Evolutionary conservation across 2,888 invertebrate genomes (phyloP).

Genomic region (Ametastegia equiseti): DNA sequence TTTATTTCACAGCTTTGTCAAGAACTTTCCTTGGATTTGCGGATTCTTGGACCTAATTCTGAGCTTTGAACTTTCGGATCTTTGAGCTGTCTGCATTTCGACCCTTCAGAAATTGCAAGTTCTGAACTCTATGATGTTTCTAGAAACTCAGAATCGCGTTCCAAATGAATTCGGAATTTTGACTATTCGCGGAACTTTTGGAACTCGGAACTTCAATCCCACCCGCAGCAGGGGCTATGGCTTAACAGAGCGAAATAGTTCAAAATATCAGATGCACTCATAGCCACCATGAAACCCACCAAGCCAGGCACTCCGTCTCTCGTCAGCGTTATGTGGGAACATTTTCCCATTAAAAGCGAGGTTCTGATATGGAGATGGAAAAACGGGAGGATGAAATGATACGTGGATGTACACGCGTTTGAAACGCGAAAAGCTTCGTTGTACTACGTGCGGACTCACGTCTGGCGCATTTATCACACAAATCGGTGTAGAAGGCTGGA

Average conservation of each 20-base stretch:
- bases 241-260: background rate
- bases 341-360: background rate
- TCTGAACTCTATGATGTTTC: no score
- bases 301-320: background rate
- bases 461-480: slow-evolving; percentile 26
- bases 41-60: no score
- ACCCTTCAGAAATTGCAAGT: no score
- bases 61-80: no score
- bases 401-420: background rate
- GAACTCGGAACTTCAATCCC: no score
- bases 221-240: background rate
- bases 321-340: background rate
- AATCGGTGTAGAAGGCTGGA: slow-evolving; percentile 27
- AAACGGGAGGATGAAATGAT: background rate
- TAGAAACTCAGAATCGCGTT: no score
- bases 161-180: no score
- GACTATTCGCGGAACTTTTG: no score
- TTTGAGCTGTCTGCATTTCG: no score
- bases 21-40: no score
- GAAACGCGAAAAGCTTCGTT: background rate
- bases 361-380: background rate
- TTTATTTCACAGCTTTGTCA: no score
- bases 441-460: slow-evolving; percentile 20
- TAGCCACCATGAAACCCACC: background rate
- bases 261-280: background rate